These are phyloP conservation scores for Rana temporaria DNA, from an alignment of 2,113 vertebrate species.

Conservation along the genomic window DNA sequence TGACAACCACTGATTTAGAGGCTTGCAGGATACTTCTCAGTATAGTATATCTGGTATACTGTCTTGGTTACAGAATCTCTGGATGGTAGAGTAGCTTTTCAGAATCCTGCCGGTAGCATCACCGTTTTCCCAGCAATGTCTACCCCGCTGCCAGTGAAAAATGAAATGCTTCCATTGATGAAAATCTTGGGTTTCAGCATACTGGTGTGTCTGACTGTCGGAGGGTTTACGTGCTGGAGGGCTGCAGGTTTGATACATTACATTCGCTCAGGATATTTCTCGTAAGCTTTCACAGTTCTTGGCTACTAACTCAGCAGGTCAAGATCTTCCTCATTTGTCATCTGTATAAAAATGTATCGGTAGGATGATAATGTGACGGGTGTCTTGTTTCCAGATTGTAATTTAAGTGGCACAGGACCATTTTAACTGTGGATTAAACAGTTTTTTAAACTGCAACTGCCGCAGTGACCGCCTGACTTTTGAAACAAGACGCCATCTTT, in stretches of 20 bases:
- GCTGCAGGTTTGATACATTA: slow-evolving; percentile 8
- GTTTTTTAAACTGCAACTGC: not conserved
- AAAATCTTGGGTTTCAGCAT: slow-evolving; percentile 9
- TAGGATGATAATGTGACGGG: slow-evolving; percentile 1
- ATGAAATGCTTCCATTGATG: not conserved
- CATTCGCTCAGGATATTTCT: slow-evolving; percentile 7
- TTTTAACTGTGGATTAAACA: slow-evolving; percentile 7
- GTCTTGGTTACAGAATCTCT: no score
- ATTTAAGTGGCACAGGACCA: not conserved
- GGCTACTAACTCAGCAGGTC: slow-evolving; percentile 27
- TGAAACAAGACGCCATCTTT: no score
- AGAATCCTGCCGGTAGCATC: no score
- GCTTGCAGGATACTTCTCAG: no score
- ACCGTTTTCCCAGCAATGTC: no score
- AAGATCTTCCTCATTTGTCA: slow-evolving; percentile 8
- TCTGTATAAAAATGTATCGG: slow-evolving; percentile 26
- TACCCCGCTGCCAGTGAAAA: no score
- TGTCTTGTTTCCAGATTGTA: not conserved
- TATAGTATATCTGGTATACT: no score
- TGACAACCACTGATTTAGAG: no score
- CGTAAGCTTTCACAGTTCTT: slow-evolving; percentile 8
- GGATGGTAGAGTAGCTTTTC: no score
- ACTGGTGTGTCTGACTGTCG: not conserved
- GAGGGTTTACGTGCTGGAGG: not conserved
- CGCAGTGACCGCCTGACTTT: no score